Evolutionary conservation across 2,113 vertebrate genomes (phyloP).

Genomic region (Australoheros scitulus): DNA sequence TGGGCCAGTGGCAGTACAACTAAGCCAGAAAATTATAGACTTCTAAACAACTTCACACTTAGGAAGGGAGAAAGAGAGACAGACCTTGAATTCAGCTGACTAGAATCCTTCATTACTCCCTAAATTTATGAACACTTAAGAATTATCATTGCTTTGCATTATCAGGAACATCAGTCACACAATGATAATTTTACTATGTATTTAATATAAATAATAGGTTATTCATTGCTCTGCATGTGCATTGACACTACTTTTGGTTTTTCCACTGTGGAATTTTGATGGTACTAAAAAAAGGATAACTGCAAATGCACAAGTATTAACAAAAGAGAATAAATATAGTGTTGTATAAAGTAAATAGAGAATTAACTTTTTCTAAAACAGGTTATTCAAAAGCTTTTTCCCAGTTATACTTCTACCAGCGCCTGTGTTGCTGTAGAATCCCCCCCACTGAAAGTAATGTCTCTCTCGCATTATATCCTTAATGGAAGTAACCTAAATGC

Average conservation of each 20-base stretch:
- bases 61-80: background rate
- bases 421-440: background rate
- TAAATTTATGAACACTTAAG: background rate
- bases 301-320: background rate
- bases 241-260: background rate
- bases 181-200: background rate
- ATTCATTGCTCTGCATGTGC: background rate
- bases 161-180: background rate
- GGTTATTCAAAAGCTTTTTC: accelerated
- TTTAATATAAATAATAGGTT: constrained; percentile 1
- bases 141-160: background rate
- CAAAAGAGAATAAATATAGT: background rate
- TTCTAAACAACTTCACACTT: constrained; percentile 61
- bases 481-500: background rate
- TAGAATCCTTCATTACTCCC: background rate
- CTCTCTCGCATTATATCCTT: background rate
- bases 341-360: background rate
- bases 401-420: background rate
- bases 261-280: background rate
- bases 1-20: constrained; percentile 57
- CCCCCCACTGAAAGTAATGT: background rate
- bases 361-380: background rate
- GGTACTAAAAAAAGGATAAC: background rate
- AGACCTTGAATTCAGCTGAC: constrained; percentile 21
- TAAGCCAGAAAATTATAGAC: constrained; percentile 58